Conservation (phyloP, 1,140 invertebrate species). For the Bombus turneri region DNA sequence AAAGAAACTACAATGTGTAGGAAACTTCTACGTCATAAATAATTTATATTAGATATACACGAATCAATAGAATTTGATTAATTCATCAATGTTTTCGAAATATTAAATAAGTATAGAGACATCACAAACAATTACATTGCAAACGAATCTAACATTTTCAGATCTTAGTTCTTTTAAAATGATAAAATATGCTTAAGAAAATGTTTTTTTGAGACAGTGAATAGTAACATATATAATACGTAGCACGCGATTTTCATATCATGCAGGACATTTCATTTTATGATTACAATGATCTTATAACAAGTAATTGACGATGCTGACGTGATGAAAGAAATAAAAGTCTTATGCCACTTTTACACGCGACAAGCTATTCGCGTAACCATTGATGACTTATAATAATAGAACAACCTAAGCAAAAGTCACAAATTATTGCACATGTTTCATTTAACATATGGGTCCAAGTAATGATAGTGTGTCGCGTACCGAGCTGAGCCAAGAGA, state of each 20-base stretch:
- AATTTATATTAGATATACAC: conserved; percentile 1
- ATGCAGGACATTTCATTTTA: conserved; percentile 34
- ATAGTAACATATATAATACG: background rate
- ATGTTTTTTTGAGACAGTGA: background rate
- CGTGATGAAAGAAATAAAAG: conserved; percentile 45
- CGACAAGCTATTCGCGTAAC: conserved; percentile 40
- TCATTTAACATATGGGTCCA: conserved; percentile 78
- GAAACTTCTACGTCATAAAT: background rate
- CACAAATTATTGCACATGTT: conserved; percentile 62
- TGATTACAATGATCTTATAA: conserved; percentile 25
- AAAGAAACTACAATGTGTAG: conserved; percentile 26
- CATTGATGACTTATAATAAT: conserved; percentile 43
- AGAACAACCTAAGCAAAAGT: conserved; percentile 56
- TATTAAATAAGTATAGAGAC: background rate
- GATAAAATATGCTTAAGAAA: background rate
- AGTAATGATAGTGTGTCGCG: conserved; percentile 81
- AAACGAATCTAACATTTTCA: background rate
- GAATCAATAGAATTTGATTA: background rate
- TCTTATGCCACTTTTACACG: conserved; percentile 30
- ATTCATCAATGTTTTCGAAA: background rate
- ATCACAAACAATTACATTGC: background rate
- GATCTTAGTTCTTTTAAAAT: background rate
- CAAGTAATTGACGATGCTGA: conserved; percentile 44
- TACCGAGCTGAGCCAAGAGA: conserved; percentile 83
- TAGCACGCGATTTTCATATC: conserved; percentile 15